Evolutionary conservation across 1,140 invertebrate species (phyloP), one percentile per base, ranked within the genome.

Genomic region (Protaetia brevitarsis): DNA sequence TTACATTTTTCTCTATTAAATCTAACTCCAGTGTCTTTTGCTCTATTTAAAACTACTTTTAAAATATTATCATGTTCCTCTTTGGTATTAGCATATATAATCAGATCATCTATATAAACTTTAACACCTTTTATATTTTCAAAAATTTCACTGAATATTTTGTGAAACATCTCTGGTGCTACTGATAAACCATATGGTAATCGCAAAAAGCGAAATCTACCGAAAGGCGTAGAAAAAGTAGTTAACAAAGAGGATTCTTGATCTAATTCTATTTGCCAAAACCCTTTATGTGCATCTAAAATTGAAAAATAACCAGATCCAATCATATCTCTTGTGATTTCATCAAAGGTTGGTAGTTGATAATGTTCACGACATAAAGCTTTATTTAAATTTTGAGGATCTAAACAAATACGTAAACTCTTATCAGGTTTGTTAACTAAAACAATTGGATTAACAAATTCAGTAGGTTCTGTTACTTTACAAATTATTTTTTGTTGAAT

Each of bases 321-420:
- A 19, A 60, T 37, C 10, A 82, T 58, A 37, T 74, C 70, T n/a
- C 65, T 27, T 13, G 73, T 73, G 21, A 81, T 69, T 67, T 80
- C 78, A 29, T 80, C 77, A 34, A 79, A 60, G 1, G 74, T 79
- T 3, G 78, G 77, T n/a, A 82, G 69, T 26, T 69, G 73, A 72
- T 76, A 77, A 69, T 75, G 71, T 66, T 74, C 73, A 8, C 79
- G 51, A 63, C 72, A 74, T 10, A 83, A 76, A 10, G 69, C 71
- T 69, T 75, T 77, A 71, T 84, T 84, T 34, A 84, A 68, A 34
- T 80, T 74, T 37, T 66, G 71, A 5, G 82, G 82, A 72, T 84
- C 80, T 26, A 84, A 63, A 67, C 81, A 83, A 23, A 84, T 72
- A 58, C 81, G 66, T 62, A 81, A 28, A 31, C 73, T 68, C n/a